Conservation (phyloP, 1,140 invertebrate genomes). For the Gonioctena quinquepunctata region DNA sequence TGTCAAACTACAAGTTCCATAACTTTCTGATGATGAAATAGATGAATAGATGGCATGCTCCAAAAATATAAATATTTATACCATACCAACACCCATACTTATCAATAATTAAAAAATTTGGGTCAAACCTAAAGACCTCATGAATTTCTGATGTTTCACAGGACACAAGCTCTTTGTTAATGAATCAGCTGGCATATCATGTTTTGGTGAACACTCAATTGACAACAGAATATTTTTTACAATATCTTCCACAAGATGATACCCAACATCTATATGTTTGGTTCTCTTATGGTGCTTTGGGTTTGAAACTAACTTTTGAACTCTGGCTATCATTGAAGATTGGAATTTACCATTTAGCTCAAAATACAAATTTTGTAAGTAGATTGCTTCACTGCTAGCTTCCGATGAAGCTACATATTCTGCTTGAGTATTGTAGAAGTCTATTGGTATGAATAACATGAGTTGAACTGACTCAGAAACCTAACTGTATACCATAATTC, state of each 20-base stretch:
- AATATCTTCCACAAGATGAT: not conserved
- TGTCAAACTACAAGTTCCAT: too few species aligned
- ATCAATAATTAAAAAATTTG: not conserved
- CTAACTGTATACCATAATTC: slow-evolving; percentile 49
- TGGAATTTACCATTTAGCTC: slow-evolving; percentile 31
- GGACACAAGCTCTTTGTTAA: slow-evolving; percentile 25
- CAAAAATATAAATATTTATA: not conserved
- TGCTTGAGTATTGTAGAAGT: slow-evolving; percentile 53
- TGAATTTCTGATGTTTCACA: not conserved
- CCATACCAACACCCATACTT: not conserved
- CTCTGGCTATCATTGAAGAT: slow-evolving; percentile 23
- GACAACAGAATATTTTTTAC: not conserved
- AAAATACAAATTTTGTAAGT: slow-evolving; percentile 26
- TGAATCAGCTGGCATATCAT: slow-evolving; percentile 37
- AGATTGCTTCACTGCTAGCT: slow-evolving; percentile 42
- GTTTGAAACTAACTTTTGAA: not conserved
- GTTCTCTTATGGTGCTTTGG: not conserved
- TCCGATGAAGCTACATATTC: slow-evolving; percentile 46
- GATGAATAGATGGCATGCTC: too few species aligned
- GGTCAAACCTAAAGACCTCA: not conserved
- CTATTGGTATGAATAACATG: slow-evolving; percentile 53
- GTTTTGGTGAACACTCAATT: slow-evolving; percentile 5
- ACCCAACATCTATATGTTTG: not conserved
- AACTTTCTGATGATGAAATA: too few species aligned
- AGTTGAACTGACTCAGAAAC: slow-evolving; percentile 49